Percentiles rank a stretch among this genome's conserved stretches.
Evolutionary conservation across 1,140 invertebrate species (phyloP).

Genomic region (Lepidurus packardi): DNA sequence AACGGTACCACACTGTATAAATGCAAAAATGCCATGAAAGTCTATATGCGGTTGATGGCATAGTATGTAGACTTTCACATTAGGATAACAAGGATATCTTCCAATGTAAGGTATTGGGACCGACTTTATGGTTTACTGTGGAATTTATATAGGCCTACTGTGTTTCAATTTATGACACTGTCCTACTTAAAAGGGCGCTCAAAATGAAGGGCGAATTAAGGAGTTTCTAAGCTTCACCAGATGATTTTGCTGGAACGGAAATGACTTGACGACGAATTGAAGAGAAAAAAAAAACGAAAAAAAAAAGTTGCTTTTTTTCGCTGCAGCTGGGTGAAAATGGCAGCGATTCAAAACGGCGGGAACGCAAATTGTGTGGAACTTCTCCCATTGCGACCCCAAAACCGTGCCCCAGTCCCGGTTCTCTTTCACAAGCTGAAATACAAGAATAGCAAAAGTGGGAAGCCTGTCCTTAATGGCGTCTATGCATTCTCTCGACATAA

Average conservation of each 20-base stretch:
- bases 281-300: neutral
- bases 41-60: too few species aligned
- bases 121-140: too few species aligned
- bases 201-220: neutral
- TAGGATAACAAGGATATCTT: too few species aligned
- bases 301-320: neutral
- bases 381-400: neutral
- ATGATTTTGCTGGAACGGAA: neutral
- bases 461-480: neutral
- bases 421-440: constrained; percentile 9
- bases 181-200: neutral
- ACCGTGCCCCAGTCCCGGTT: neutral
- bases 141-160: too few species aligned
- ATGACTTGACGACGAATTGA: neutral
- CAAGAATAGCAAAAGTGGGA: neutral
- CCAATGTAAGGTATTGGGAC: too few species aligned
- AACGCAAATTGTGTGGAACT: neutral
- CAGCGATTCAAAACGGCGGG: neutral
- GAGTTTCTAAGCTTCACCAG: too few species aligned
- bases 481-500: constrained; percentile 3
- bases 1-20: too few species aligned
- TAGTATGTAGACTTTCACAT: too few species aligned
- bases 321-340: constrained; percentile 18
- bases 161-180: neutral
- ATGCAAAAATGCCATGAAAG: too few species aligned